A percentile compares a stretch with the other conserved stretches of the same genome.
Conservation (phyloP, 1,140 invertebrate genomes). For the Varroa destructor region DNA sequence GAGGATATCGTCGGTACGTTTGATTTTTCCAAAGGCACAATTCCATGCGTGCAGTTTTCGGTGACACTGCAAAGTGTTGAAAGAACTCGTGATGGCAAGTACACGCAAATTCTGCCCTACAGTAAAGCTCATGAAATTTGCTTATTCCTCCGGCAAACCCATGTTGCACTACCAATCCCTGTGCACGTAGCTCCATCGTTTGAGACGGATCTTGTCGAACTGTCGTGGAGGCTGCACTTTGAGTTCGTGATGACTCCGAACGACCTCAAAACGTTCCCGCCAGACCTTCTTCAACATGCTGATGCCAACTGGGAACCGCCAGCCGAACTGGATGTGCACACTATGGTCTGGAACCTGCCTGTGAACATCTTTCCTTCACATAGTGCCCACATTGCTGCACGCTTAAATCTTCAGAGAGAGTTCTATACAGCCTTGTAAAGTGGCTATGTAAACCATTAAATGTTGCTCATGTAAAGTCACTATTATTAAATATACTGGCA, state of each 20-base stretch:
- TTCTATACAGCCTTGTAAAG: background rate
- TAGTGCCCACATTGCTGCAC: slow-evolving; percentile 54
- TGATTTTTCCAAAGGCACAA: slow-evolving; percentile 75
- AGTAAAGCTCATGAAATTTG: slow-evolving; percentile 85
- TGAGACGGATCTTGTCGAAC: slow-evolving; percentile 60
- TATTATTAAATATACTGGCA: too few relatives aligned
- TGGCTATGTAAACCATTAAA: background rate
- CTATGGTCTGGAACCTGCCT: slow-evolving; percentile 93
- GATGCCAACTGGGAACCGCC: slow-evolving; percentile 59
- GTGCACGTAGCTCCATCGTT: slow-evolving; percentile 85
- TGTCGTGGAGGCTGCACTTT: slow-evolving; percentile 76
- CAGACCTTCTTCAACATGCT: background rate
- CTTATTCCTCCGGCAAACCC: slow-evolving; percentile 67
- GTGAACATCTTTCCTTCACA: slow-evolving; percentile 79
- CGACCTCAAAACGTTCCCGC: slow-evolving; percentile 19
- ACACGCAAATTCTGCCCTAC: slow-evolving; percentile 47
- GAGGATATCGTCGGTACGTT: slow-evolving; percentile 93
- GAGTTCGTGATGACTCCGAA: slow-evolving; percentile 72
- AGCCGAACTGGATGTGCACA: slow-evolving; percentile 71
- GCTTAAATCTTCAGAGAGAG: slow-evolving; percentile 31
- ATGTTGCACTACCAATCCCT: slow-evolving; percentile 80
- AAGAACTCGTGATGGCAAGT: slow-evolving; percentile 45
- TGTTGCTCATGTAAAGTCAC: too few relatives aligned
- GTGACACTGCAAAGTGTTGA: slow-evolving; percentile 85
- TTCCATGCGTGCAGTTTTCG: slow-evolving; percentile 68